These are phyloP conservation scores for Scaptomyza graminum DNA, from an alignment of 1,140 invertebrate species.

Conservation along the genomic window DNA sequence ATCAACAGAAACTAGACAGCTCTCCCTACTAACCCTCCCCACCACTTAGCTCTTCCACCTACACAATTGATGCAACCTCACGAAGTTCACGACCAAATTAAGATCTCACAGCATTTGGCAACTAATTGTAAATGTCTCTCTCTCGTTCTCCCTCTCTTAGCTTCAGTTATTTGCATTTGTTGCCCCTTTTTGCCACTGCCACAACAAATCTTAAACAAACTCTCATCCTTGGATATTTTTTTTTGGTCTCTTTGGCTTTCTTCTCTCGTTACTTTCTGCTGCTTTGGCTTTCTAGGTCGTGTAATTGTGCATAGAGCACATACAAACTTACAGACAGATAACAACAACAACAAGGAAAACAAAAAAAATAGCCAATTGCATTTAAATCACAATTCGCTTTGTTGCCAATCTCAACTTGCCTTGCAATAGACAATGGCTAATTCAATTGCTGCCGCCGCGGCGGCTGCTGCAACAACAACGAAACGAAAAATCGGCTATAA, in stretches of 20 bases:
- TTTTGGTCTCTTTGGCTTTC: constrained; percentile 59
- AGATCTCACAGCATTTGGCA: constrained; percentile 78
- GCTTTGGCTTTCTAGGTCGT: constrained; percentile 80
- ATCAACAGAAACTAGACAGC: constrained; percentile 61
- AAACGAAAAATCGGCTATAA: constrained; percentile 23
- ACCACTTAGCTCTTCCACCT: neutral
- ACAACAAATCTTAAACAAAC: constrained; percentile 4
- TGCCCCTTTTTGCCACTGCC: too few relatives aligned
- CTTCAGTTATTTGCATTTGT: constrained; percentile 4
- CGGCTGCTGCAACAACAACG: constrained; percentile 8
- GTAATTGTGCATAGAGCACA: constrained; percentile 72
- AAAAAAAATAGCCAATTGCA: constrained; percentile 76
- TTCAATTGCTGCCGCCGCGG: constrained; percentile 56
- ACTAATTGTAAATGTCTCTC: constrained; percentile 76
- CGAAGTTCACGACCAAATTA: constrained; percentile 75
- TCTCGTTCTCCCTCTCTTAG: neutral
- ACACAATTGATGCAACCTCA: constrained; percentile 19
- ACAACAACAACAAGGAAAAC: constrained; percentile 16
- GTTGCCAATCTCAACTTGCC: constrained; percentile 35
- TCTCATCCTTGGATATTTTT: constrained; percentile 44
- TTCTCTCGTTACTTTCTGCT: constrained; percentile 72
- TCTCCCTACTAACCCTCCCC: neutral
- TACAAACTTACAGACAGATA: constrained; percentile 21
- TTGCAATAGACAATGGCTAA: constrained; percentile 63
- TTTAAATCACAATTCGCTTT: constrained; percentile 77